Percentiles rank a stretch among this genome's conserved stretches.
These are phyloP conservation scores for Cyrtodaria siliqua DNA, from an alignment of 2,888 invertebrate genomes.

Conservation along the genomic window DNA sequence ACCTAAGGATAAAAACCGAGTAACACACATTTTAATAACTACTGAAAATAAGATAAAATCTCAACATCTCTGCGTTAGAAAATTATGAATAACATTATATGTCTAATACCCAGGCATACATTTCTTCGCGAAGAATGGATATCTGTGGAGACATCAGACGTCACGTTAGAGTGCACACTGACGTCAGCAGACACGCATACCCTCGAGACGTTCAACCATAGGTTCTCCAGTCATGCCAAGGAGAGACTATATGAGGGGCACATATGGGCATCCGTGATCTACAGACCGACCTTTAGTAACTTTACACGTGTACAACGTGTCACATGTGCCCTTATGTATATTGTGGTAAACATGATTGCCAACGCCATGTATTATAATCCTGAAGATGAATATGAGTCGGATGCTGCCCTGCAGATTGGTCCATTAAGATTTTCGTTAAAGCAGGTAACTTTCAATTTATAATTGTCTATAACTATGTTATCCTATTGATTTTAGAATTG, in stretches of 20 bases:
- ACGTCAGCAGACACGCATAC: constrained; percentile 52
- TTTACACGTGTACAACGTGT: constrained; percentile 58
- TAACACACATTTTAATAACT: too few species aligned
- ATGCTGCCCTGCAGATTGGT: constrained; percentile 39
- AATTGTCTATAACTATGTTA: too few species aligned
- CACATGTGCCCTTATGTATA: constrained; percentile 43
- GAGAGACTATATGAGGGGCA: constrained; percentile 53
- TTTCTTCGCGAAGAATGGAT: constrained; percentile 62
- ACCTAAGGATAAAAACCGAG: too few species aligned
- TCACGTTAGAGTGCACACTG: constrained; percentile 46
- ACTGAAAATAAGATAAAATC: too few species aligned
- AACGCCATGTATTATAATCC: constrained; percentile 59
- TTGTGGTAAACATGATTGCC: constrained; percentile 58
- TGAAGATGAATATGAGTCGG: constrained; percentile 49
- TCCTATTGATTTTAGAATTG: too few species aligned
- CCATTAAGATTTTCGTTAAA: constrained; percentile 50
- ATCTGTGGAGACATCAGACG: constrained; percentile 36
- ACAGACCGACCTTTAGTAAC: constrained; percentile 57
- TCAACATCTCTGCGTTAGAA: too few species aligned
- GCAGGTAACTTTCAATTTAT: too few species aligned
- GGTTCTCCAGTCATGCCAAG: constrained; percentile 50
- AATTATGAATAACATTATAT: too few species aligned
- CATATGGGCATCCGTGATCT: constrained; percentile 55
- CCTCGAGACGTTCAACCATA: constrained; percentile 47
- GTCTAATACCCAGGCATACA: constrained; percentile 51